These are phyloP conservation scores for Darevskia mixta DNA, from an alignment of 2,797 vertebrate species.

Conservation along the genomic window DNA sequence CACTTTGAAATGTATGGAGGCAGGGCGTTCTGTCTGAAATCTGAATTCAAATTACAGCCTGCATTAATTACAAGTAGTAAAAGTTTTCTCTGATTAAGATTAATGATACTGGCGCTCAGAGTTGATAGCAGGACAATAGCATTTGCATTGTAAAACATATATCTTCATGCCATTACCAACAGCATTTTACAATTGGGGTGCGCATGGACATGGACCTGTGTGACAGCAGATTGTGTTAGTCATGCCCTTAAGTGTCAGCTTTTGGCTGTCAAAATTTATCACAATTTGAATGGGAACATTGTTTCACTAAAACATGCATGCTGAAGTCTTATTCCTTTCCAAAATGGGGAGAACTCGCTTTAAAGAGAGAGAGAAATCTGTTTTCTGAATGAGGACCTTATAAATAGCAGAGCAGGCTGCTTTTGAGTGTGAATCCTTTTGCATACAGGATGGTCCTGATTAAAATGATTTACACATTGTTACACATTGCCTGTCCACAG, in stretches of 20 bases:
- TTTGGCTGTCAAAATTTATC: background rate
- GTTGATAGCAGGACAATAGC: constrained; percentile 47
- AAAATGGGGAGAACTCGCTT: background rate
- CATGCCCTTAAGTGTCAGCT: background rate
- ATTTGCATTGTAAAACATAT: constrained; percentile 40
- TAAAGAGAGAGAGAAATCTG: background rate
- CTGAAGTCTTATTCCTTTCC: constrained; percentile 28
- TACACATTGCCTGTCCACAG: constrained; percentile 25
- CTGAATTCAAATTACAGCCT: constrained; percentile 63
- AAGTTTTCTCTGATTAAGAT: constrained; percentile 68
- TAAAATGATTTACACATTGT: constrained; percentile 60
- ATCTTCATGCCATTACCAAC: constrained; percentile 35
- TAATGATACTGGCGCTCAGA: constrained; percentile 58
- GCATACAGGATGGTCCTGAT: constrained; percentile 55
- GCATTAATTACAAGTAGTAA: constrained; percentile 62
- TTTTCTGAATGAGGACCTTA: constrained; percentile 45
- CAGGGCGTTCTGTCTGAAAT: constrained; percentile 54
- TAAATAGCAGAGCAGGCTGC: constrained; percentile 57
- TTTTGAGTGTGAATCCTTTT: constrained; percentile 53
- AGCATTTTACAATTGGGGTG: constrained; percentile 33
- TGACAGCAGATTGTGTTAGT: background rate
- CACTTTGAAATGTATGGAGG: constrained; percentile 52
- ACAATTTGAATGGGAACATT: background rate
- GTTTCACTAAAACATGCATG: background rate
- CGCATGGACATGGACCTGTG: constrained; percentile 2